Evolutionary conservation across 2,888 invertebrate genomes (phyloP).

Genomic region (Anoplius nigerrimus): DNA sequence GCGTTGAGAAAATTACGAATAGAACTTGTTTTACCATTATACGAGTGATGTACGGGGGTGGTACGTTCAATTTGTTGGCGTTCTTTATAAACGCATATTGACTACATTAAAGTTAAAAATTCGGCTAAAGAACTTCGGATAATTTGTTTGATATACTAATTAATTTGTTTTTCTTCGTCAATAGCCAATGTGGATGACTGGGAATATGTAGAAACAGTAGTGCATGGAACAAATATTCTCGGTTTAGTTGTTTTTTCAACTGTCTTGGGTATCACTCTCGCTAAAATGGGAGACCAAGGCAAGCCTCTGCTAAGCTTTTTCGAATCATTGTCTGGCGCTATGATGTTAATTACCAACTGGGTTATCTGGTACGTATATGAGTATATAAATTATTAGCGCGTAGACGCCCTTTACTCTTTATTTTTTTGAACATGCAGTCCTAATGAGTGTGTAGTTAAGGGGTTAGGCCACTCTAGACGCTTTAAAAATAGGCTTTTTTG

Average conservation of each 20-base stretch:
- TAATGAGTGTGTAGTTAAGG: constrained; percentile 7
- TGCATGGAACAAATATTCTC: constrained; percentile 88
- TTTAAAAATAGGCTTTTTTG: too few species aligned
- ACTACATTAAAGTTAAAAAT: too few species aligned
- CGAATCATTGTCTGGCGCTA: constrained; percentile 90
- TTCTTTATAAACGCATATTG: too few species aligned
- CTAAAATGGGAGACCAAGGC: constrained; percentile 90
- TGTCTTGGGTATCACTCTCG: constrained; percentile 92
- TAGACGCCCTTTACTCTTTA: not conserved
- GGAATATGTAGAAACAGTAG: constrained; percentile 83
- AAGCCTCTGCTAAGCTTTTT: constrained; percentile 91
- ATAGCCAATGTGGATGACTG: constrained; percentile 75
- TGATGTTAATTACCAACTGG: constrained; percentile 97
- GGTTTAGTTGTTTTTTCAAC: constrained; percentile 91
- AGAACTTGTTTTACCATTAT: too few species aligned
- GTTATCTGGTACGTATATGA: constrained; percentile 90
- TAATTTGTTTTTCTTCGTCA: constrained; percentile 4
- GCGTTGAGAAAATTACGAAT: too few species aligned
- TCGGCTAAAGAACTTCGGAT: too few species aligned
- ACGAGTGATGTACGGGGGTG: too few species aligned
- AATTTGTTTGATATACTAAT: not conserved
- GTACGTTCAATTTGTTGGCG: too few species aligned
- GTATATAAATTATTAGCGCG: too few species aligned
- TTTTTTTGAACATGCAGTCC: not conserved
- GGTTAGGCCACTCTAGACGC: too few species aligned